phyloP scores from a whole-genome alignment of 2,797 vertebrate genomes.

The Chrosomus eos region DNA sequence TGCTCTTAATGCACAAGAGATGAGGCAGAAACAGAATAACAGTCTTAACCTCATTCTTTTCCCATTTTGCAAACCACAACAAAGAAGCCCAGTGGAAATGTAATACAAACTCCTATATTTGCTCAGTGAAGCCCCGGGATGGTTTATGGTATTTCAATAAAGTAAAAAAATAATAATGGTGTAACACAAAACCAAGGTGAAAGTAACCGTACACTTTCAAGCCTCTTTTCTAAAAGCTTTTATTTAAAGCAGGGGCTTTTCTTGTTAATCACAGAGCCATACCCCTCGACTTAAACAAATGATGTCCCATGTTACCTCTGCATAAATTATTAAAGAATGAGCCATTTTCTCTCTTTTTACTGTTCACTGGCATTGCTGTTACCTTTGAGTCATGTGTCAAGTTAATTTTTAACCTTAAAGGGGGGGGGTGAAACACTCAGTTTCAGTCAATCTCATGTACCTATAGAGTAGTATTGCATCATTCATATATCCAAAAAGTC shows the following conservation, averaged over 20 bases:
- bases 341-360: not conserved
- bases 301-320: not conserved
- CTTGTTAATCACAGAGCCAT: not conserved
- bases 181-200: slow-evolving; percentile 4
- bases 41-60: slow-evolving; percentile 28
- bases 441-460: too few relatives aligned
- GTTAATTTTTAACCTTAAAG: too few relatives aligned
- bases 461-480: too few relatives aligned
- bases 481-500: too few relatives aligned
- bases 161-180: not conserved
- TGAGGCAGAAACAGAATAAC: slow-evolving; percentile 41
- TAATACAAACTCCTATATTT: slow-evolving; percentile 9
- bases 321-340: not conserved
- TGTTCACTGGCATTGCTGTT: not conserved
- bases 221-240: not conserved
- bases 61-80: slow-evolving; percentile 33
- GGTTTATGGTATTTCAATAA: slow-evolving; percentile 10
- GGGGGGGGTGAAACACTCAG: too few relatives aligned
- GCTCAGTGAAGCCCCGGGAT: not conserved
- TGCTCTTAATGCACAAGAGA: slow-evolving; percentile 32
- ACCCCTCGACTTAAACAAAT: not conserved
- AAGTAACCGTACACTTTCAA: not conserved
- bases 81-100: slow-evolving; percentile 15
- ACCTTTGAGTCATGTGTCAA: too few relatives aligned
- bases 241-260: not conserved